A percentile compares a stretch with the other conserved stretches of the same genome.
Evolutionary conservation across 2,888 invertebrate genomes (phyloP).

Genomic region (Amphimallon solstitiale): DNA sequence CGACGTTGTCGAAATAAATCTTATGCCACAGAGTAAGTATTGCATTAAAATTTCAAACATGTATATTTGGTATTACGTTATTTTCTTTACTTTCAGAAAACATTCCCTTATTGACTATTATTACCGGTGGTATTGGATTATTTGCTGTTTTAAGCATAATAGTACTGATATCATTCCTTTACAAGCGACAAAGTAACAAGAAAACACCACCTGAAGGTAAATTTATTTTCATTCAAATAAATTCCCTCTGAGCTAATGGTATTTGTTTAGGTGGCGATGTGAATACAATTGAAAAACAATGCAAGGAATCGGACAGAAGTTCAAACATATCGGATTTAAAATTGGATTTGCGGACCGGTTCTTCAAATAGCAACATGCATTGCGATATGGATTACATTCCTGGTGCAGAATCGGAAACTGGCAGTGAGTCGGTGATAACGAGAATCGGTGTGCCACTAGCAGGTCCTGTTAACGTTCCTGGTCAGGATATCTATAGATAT

Average conservation of each 20-base stretch:
- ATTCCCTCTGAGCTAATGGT: background rate
- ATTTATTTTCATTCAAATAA: background rate
- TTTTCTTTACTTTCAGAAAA: conserved; percentile 70
- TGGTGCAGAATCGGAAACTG: conserved; percentile 67
- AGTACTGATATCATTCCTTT: conserved; percentile 85
- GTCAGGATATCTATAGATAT: conserved; percentile 72
- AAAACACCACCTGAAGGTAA: conserved; percentile 64
- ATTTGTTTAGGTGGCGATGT: conserved; percentile 58
- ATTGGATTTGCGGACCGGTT: conserved; percentile 85
- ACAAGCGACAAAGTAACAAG: conserved; percentile 74
- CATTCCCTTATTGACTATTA: conserved; percentile 81
- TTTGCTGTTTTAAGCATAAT: conserved; percentile 86
- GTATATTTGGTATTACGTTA: background rate
- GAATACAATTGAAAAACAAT: conserved; percentile 68
- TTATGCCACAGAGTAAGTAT: conserved; percentile 85
- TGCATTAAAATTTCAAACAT: background rate
- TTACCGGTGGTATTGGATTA: conserved; percentile 87
- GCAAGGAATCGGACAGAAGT: conserved; percentile 86
- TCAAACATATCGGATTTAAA: conserved; percentile 94
- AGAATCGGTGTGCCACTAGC: conserved; percentile 79
- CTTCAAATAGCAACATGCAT: conserved; percentile 76
- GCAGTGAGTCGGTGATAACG: conserved; percentile 66
- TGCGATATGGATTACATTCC: conserved; percentile 69
- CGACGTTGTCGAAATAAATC: conserved; percentile 82
- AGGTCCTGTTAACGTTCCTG: conserved; percentile 79